phyloP scores from a whole-genome alignment of 2,888 invertebrate genomes.

The Aricia artaxerxes region DNA sequence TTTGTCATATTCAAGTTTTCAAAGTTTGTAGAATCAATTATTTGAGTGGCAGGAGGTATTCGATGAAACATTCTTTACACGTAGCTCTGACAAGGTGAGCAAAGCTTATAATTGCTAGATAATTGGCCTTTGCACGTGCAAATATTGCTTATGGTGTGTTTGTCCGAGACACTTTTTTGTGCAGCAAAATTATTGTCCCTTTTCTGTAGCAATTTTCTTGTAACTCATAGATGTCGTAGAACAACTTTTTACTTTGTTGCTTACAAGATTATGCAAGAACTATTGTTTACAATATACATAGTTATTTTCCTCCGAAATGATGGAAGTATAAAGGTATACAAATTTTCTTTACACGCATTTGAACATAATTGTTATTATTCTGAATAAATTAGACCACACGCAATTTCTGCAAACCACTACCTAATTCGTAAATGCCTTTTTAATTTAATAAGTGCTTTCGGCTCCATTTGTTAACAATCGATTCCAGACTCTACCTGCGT shows the following conservation, averaged over 20 bases:
- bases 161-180: slow-evolving; percentile 18
- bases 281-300: too few relatives aligned
- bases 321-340: not conserved
- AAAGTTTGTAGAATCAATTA: not conserved
- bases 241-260: not conserved
- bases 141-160: slow-evolving; percentile 18
- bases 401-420: not conserved
- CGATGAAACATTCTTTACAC: slow-evolving; percentile 9
- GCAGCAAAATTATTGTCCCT: not conserved
- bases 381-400: not conserved
- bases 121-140: slow-evolving; percentile 11
- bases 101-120: slow-evolving; percentile 19
- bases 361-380: not conserved
- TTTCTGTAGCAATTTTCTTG: not conserved
- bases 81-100: slow-evolving; percentile 3
- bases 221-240: not conserved
- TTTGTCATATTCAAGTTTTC: not conserved
- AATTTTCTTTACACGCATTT: not conserved
- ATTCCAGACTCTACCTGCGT: not conserved
- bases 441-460: slow-evolving; percentile 1
- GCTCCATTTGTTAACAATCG: not conserved
- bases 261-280: not conserved
- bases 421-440: slow-evolving; percentile 12
- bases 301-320: too few relatives aligned
- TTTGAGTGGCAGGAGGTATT: slow-evolving; percentile 1